Evolutionary conservation across 2,113 vertebrate genomes (phyloP).

Genomic region (Myotis lucifugus): DNA sequence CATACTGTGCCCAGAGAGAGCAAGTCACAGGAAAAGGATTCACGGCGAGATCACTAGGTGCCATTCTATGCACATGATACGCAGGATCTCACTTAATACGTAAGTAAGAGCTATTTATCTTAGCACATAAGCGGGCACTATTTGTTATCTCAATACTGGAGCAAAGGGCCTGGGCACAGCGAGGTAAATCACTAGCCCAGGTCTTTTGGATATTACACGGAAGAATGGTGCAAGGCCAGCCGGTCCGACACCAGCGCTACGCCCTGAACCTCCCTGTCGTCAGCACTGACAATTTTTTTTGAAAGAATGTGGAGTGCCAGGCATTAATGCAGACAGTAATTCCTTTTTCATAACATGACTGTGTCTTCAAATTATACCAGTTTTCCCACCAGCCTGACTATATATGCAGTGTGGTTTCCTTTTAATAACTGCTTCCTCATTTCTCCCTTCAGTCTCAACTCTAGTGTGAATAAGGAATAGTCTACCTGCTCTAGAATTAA

Average conservation of each 20-base stretch:
- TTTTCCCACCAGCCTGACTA: neutral
- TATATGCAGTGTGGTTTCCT: neutral
- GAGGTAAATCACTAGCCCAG: neutral
- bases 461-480: neutral
- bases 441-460: neutral
- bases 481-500: neutral
- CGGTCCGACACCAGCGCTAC: rapidly evolving
- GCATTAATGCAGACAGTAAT: neutral
- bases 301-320: neutral
- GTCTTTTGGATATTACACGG: rapidly evolving
- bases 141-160: rapidly evolving
- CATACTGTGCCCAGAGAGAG: neutral
- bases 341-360: neutral
- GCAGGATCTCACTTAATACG: neutral
- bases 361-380: neutral
- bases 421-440: neutral
- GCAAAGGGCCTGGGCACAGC: neutral
- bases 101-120: neutral
- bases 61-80: neutral
- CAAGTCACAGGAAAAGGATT: neutral
- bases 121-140: rapidly evolving
- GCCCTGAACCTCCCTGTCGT: neutral
- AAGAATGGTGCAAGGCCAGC: rapidly evolving
- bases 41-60: neutral
- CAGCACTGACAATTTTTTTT: neutral